Evolutionary conservation across 2,797 vertebrate species (phyloP).

Genomic region (Nothura maculosa): DNA sequence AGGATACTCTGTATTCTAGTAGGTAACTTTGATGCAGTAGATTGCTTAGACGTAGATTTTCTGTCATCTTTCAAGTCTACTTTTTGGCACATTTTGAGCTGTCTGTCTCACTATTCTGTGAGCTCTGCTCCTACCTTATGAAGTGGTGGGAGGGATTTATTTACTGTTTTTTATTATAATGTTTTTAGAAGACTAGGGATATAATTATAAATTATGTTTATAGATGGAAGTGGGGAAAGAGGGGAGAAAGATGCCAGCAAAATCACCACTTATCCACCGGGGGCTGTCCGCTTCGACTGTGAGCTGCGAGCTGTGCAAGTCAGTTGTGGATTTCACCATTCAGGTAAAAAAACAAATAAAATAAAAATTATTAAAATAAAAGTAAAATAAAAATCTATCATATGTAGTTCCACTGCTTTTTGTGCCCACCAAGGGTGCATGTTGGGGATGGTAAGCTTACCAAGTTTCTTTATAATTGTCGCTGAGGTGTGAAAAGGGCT

Average conservation of each 20-base stretch:
- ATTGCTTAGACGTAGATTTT: constrained; percentile 4
- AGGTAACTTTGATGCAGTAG: constrained; percentile 9
- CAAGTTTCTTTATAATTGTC: neutral
- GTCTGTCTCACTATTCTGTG: constrained; percentile 42
- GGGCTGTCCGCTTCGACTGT: constrained; percentile 95
- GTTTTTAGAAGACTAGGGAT: neutral
- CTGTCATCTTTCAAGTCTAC: constrained; percentile 35
- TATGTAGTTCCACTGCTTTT: neutral
- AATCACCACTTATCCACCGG: constrained; percentile 98
- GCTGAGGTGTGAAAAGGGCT: neutral
- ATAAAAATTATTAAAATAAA: neutral
- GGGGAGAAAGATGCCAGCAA: constrained; percentile 99
- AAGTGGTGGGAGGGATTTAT: neutral
- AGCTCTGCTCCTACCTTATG: constrained; percentile 42
- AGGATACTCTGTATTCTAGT: constrained; percentile 23
- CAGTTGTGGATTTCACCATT: constrained; percentile 99
- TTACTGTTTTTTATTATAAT: neutral
- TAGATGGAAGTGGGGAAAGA: constrained; percentile 96
- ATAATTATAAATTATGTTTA: constrained; percentile 67
- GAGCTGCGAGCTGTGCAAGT: constrained; percentile 96
- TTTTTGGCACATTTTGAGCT: constrained; percentile 62
- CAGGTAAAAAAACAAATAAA: constrained; percentile 85
- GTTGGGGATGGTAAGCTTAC: fast-evolving
- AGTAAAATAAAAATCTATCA: too few relatives aligned
- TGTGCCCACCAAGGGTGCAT: neutral